Evolutionary conservation across 2,888 invertebrate species (phyloP), one percentile per base, ranked within the genome.

Genomic region (Lasioglossum malachurum): DNA sequence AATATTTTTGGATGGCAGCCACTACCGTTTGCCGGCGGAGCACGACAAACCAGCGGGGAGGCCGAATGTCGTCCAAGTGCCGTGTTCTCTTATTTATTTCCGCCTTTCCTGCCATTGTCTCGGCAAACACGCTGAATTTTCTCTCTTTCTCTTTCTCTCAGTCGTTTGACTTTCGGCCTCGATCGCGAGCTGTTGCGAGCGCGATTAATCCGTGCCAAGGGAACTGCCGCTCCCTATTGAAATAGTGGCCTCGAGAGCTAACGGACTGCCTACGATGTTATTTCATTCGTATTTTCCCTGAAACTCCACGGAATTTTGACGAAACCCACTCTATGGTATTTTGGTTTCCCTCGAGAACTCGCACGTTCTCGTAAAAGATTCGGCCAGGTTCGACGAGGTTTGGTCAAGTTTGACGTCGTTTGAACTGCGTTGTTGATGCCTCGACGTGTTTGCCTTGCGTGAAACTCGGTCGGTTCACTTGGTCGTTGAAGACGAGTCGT

Each of bases 1-100:
- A 90, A 91, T 90, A 91, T 91, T 91, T 90, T 91, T 91, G 91
- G 91, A 91, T 87, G 84, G 81, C 85, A 89, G 91, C 91, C 91
- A 90, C 84, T 82, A 75, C 44, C 69, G 85, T 82, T 78, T 82
- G 53, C 85, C 85, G 72, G 60, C 76, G 38, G 64, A 27, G 76
- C 71, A 73, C 78, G 53, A 83, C 71, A 69, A 76, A 74, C 49
- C 80, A 75, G 74, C 78, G 79, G 84, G 81, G 80, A 82, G 53
- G 69, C 82, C 67, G 80, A 90, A 84, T 71, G 83, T 80, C 89
- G 81, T 75, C 87, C 89, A 80, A 88, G 64, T 79, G 57, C 80
- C 75, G 76, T 80, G 78, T 87, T 87, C 83, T 81, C 89, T 87
- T 89, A 91, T 90, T 89, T 89, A 91, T 88, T 87, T 78, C 77